These are phyloP conservation scores for Psix sp. DNA, from an alignment of 1,140 invertebrate species.

Conservation along the genomic window DNA sequence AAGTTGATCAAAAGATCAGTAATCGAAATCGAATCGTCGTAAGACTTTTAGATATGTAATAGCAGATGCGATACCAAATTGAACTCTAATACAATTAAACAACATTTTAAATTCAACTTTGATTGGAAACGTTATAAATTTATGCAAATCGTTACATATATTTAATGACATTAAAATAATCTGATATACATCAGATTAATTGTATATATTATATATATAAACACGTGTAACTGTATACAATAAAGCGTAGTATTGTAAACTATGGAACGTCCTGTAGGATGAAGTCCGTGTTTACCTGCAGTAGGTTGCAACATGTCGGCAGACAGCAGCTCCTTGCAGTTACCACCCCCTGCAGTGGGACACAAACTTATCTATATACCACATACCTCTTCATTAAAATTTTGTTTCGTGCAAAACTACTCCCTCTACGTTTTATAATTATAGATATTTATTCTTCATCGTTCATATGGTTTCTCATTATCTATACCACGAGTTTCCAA, in stretches of 20 bases:
- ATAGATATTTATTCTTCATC: conserved; percentile 20
- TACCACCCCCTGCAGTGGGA: conserved; percentile 78
- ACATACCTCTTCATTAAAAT: conserved; percentile 69
- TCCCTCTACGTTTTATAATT: conserved; percentile 62
- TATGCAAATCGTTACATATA: conserved; percentile 3
- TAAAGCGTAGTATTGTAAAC: conserved; percentile 72
- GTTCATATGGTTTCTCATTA: conserved; percentile 37
- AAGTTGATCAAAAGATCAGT: too few relatives aligned
- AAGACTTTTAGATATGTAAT: too few relatives aligned
- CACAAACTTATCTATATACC: conserved; percentile 78
- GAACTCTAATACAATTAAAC: not conserved
- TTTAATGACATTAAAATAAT: conserved; percentile 10
- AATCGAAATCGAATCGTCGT: too few relatives aligned
- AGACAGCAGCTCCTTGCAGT: conserved; percentile 78
- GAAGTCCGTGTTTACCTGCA: conserved; percentile 78
- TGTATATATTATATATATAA: too few relatives aligned
- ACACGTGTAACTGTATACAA: conserved; percentile 61
- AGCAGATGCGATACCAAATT: not conserved
- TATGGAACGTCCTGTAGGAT: conserved; percentile 74
- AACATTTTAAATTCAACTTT: not conserved
- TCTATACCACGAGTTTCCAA: conserved; percentile 55
- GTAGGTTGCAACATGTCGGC: conserved; percentile 76
- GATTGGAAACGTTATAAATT: conserved; percentile 7
- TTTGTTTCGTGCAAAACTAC: conserved; percentile 68
- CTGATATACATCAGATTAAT: conserved; percentile 35